A percentile compares a stretch with the other conserved stretches of the same genome.
These are phyloP conservation scores for Lacanobia oleracea DNA, from an alignment of 2,888 invertebrate genomes.

Conservation along the genomic window DNA sequence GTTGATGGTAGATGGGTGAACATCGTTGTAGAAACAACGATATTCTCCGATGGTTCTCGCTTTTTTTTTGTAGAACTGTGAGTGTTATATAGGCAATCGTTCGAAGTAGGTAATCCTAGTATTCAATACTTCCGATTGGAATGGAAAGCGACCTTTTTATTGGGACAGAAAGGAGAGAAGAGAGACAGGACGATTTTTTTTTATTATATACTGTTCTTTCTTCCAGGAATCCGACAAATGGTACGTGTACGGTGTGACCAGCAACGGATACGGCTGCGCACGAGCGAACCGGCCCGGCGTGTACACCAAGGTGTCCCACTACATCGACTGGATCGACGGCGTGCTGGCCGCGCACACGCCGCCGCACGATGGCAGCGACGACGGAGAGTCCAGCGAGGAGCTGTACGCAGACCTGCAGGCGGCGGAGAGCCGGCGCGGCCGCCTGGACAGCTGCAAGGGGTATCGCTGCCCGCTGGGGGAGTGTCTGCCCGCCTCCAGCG, in stretches of 20 bases:
- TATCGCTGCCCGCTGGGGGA: conserved; percentile 94
- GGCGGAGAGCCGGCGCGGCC: conserved; percentile 82
- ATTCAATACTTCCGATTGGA: too few relatives aligned
- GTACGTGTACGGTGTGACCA: conserved; percentile 93
- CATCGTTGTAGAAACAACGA: too few relatives aligned
- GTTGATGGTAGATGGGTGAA: too few relatives aligned
- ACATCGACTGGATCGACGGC: conserved; percentile 93
- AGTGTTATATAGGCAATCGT: too few relatives aligned
- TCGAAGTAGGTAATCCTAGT: too few relatives aligned
- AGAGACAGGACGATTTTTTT: too few relatives aligned
- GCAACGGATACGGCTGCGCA: conserved; percentile 95
- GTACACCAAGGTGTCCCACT: conserved; percentile 95
- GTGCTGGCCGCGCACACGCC: conserved; percentile 86
- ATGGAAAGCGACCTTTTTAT: too few relatives aligned
- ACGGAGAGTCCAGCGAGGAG: conserved; percentile 76
- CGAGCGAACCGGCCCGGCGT: conserved; percentile 95
- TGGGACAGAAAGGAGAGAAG: too few relatives aligned
- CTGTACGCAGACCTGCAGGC: conserved; percentile 84
- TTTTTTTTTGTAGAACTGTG: too few relatives aligned
- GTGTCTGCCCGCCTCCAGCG: conserved; percentile 92
- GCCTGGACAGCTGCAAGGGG: conserved; percentile 90
- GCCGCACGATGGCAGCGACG: conserved; percentile 69
- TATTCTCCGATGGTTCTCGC: too few relatives aligned
- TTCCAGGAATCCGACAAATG: conserved; percentile 87
- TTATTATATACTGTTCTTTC: too few relatives aligned